phyloP scores from a whole-genome alignment of 2,113 vertebrate species.

The Suricata suricatta region DNA sequence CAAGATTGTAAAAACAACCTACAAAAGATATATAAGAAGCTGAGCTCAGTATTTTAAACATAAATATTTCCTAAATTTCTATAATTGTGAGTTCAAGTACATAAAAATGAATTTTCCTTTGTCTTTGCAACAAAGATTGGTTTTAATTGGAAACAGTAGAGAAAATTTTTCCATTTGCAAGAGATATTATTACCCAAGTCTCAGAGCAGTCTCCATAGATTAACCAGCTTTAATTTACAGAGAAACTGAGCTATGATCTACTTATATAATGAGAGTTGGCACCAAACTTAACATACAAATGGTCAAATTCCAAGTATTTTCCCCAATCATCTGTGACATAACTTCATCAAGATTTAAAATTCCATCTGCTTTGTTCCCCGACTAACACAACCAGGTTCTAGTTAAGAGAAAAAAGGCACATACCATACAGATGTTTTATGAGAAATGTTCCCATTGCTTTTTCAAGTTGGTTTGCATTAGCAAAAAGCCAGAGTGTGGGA shows the following conservation, averaged over 20 bases:
- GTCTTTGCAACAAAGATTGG: constrained; percentile 51
- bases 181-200: constrained; percentile 47
- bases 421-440: constrained; percentile 49
- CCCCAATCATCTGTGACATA: constrained; percentile 57
- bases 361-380: constrained; percentile 56
- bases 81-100: constrained; percentile 28
- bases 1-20: background rate
- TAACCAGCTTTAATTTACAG: constrained; percentile 54
- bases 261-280: constrained; percentile 54
- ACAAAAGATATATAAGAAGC: constrained; percentile 45
- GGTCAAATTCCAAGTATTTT: constrained; percentile 67
- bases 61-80: constrained; percentile 57
- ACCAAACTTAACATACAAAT: constrained; percentile 27
- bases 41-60: constrained; percentile 11
- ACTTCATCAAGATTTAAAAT: constrained; percentile 65
- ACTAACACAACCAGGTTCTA: constrained; percentile 48
- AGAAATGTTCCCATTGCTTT: constrained; percentile 58
- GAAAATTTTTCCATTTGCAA: constrained; percentile 48
- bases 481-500: constrained; percentile 55
- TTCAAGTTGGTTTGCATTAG: constrained; percentile 61
- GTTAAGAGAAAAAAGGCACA: constrained; percentile 54
- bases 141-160: constrained; percentile 67
- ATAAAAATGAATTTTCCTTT: constrained; percentile 50
- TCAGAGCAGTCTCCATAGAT: constrained; percentile 33
- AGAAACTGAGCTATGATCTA: constrained; percentile 54